These are phyloP conservation scores for Coecobrya sp. DNA, from an alignment of 2,888 invertebrate species.

Conservation along the genomic window DNA sequence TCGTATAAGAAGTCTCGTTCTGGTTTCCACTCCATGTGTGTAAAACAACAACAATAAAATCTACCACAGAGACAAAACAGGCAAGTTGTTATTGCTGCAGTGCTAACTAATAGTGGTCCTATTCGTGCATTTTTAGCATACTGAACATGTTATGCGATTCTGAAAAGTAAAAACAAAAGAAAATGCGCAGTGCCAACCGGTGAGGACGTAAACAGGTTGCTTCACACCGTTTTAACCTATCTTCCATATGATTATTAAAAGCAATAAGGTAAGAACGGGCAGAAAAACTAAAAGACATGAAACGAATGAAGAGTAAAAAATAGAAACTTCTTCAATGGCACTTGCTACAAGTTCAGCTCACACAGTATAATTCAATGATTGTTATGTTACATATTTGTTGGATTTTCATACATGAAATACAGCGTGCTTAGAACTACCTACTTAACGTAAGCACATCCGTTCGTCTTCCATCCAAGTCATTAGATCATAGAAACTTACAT, in stretches of 20 bases:
- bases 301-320: background rate
- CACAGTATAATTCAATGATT: too few relatives aligned
- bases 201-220: conserved; percentile 58
- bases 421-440: too few relatives aligned
- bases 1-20: background rate
- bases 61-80: background rate
- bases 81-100: background rate
- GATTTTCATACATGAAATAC: too few relatives aligned
- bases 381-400: too few relatives aligned
- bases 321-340: background rate
- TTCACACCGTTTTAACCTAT: background rate
- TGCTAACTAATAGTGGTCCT: background rate
- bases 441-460: too few relatives aligned
- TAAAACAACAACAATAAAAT: conserved; percentile 20
- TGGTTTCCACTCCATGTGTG: background rate
- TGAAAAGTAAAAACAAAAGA: background rate
- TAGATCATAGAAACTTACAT: too few relatives aligned
- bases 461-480: too few relatives aligned
- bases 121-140: background rate
- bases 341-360: too few relatives aligned
- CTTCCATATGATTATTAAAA: too few relatives aligned
- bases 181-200: conserved; percentile 34
- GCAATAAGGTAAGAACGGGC: background rate
- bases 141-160: background rate
- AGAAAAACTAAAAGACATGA: background rate